These are phyloP conservation scores for Lamprotornis superbus DNA, from an alignment of 2,113 vertebrate species.

Conservation along the genomic window DNA sequence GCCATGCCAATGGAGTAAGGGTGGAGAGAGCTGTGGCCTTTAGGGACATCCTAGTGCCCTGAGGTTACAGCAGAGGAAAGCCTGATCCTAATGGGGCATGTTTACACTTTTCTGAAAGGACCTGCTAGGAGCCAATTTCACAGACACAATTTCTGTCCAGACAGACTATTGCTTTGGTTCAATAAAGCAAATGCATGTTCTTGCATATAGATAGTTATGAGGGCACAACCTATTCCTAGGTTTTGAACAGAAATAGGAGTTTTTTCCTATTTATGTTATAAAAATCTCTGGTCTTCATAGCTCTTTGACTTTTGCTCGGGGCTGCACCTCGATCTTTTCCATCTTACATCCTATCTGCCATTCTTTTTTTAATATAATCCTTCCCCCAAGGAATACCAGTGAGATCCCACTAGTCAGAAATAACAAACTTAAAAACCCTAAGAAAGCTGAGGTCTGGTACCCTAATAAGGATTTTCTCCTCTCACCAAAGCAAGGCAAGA, in stretches of 20 bases:
- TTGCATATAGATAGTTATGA: not conserved
- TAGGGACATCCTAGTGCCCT: not conserved
- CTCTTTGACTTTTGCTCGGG: not conserved
- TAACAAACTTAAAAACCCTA: not conserved
- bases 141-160: not conserved
- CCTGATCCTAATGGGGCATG: not conserved
- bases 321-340: accelerated
- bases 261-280: not conserved
- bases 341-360: not conserved
- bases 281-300: not conserved
- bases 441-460: not conserved
- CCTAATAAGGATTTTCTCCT: not conserved
- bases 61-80: not conserved
- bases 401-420: not conserved
- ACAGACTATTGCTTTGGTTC: not conserved
- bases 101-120: not conserved
- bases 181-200: not conserved
- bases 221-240: not conserved
- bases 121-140: not conserved
- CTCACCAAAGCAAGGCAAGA: not conserved
- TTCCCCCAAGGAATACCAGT: not conserved
- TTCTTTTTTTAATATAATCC: not conserved
- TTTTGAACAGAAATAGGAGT: not conserved
- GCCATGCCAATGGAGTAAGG: accelerated
- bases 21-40: not conserved